Evolutionary conservation across 2,888 invertebrate genomes (phyloP), one percentile per base, ranked within the genome.

Genomic region (Trichogramma evanescens): DNA sequence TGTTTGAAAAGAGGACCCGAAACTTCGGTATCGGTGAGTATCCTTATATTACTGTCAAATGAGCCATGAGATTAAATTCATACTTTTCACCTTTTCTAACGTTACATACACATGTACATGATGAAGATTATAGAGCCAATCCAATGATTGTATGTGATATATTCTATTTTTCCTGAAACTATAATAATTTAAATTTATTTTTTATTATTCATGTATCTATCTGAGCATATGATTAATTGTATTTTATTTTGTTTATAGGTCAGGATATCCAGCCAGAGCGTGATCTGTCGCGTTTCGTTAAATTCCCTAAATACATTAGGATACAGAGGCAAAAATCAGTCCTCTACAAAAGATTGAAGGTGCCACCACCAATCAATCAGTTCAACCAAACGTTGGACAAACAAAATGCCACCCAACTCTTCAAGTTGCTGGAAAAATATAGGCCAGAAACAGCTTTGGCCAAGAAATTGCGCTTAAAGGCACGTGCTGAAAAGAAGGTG

Each of bases 261-360:
- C 97, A 98, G 81, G 95, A 96, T 77, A 93, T 99, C 76, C 98
- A 98, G 81, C 99, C 99, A 58, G 93, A 93, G 69, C 89, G 98
- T 74, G 98, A 99, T 80, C 82, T 99, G 69, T 96, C 95, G 69
- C 87, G 99, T 66, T 99, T 99, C 78, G 98, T 99, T 58, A 89
- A 89, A 87, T 99, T 99, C 99, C 99, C 99, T 70, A 96, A 96
- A 80, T 99, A 99, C 82, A 94, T 99, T 78, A 90, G 97, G 69
- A 90, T 99, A 68, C 99, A 99, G 81, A 87, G 99, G 50, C 98
- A 99, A 78, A 91, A 91, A 81, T 91, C 96, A 53, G 93, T 99
- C 63, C 86, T 99, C 44, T 91, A 94, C 78, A 93, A 96, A 81
- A 86, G 99, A 72, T 83, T 99, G 79, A 99, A 98, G 83, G 95